Conservation (phyloP, 2,113 vertebrate species). For the Chaetops frenatus region DNA sequence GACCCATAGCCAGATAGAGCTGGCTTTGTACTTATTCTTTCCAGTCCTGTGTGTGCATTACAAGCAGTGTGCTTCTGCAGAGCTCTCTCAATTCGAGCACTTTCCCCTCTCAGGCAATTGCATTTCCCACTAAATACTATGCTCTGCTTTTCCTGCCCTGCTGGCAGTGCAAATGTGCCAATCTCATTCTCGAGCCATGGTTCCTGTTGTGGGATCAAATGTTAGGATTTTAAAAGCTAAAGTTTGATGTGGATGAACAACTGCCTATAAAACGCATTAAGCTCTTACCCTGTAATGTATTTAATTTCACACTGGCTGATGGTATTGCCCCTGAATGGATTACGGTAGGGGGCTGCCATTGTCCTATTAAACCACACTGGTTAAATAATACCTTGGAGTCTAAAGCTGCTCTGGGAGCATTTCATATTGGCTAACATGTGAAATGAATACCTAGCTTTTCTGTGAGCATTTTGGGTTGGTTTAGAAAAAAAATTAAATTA, state of each 20-base stretch:
- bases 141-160: constrained; percentile 44
- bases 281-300: constrained; percentile 90
- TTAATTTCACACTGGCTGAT: constrained; percentile 96
- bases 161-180: constrained; percentile 58
- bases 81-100: constrained; percentile 37
- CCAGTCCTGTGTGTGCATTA: neutral
- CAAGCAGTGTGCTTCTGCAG: neutral
- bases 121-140: constrained; percentile 30
- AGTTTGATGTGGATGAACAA: constrained; percentile 95
- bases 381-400: constrained; percentile 71
- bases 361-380: constrained; percentile 70
- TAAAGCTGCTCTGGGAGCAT: constrained; percentile 62
- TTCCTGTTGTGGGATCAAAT: constrained; percentile 88
- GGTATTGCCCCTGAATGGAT: constrained; percentile 83
- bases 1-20: neutral
- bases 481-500: neutral
- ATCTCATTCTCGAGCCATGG: constrained; percentile 68
- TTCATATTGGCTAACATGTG: constrained; percentile 55
- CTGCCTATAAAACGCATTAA: constrained; percentile 92
- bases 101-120: constrained; percentile 19
- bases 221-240: constrained; percentile 87
- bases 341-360: constrained; percentile 72
- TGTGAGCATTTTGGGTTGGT: constrained; percentile 33
- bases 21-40: neutral
- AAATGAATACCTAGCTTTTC: constrained; percentile 67